Evolutionary conservation across 1,140 invertebrate genomes (phyloP).

Genomic region (Stegodyphus mimosarum): DNA sequence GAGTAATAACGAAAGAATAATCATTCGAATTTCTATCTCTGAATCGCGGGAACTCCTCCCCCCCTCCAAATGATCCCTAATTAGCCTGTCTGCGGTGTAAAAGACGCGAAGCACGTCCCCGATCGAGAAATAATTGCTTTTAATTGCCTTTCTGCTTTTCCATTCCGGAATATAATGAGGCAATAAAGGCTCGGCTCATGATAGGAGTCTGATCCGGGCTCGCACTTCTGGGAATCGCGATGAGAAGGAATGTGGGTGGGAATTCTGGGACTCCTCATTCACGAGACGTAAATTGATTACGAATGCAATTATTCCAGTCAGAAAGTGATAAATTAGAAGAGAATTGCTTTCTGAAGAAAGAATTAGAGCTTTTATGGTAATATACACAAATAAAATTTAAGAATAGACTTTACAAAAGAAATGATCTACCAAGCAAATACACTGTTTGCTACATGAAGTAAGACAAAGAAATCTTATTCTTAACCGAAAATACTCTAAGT

Average conservation of each 20-base stretch:
- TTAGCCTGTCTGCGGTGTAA: conserved; percentile 51
- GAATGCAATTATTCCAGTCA: too few relatives aligned
- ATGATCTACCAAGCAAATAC: too few relatives aligned
- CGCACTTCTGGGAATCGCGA: neutral
- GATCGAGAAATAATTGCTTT: conserved; percentile 58
- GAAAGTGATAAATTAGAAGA: too few relatives aligned
- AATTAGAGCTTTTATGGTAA: too few relatives aligned
- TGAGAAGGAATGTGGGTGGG: neutral
- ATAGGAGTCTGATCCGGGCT: neutral
- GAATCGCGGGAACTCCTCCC: neutral
- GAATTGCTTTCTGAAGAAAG: too few relatives aligned
- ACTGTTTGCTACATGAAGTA: too few relatives aligned
- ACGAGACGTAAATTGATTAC: too few relatives aligned
- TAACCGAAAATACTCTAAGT: too few relatives aligned
- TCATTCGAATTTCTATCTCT: conserved; percentile 32
- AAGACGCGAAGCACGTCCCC: conserved; percentile 41
- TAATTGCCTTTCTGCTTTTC: conserved; percentile 50
- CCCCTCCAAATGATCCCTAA: conserved; percentile 44
- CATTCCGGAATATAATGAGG: conserved; percentile 17
- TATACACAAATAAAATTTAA: too few relatives aligned
- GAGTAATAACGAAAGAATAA: conserved; percentile 36
- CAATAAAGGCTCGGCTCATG: conserved; percentile 2
- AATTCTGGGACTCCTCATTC: neutral
- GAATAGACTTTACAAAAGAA: too few relatives aligned
- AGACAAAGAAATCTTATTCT: too few relatives aligned